Conservation (phyloP, 2,113 vertebrate species). For the Synodontis membranacea region DNA sequence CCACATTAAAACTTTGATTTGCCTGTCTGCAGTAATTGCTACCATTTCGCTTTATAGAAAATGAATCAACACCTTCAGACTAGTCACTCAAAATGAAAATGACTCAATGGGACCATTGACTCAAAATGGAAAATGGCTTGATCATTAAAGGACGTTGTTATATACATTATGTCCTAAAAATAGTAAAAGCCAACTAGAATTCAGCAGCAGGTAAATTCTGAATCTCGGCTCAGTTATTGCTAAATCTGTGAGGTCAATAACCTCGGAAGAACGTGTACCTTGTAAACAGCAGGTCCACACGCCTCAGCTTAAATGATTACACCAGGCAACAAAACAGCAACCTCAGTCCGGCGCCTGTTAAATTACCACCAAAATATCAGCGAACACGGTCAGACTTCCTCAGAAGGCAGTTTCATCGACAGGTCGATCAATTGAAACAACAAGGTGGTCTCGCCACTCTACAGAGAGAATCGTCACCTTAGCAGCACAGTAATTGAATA, state of each 20-base stretch:
- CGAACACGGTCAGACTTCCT: conserved; percentile 64
- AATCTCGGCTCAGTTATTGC: background rate
- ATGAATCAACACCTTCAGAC: background rate
- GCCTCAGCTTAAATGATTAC: background rate
- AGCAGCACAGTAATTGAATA: conserved; percentile 72
- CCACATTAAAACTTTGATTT: background rate
- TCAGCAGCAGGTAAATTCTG: conserved; percentile 6
- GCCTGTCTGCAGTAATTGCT: background rate
- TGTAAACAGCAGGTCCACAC: conserved; percentile 33
- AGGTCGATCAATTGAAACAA: conserved; percentile 74
- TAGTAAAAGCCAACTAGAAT: background rate
- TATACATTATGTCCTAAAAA: background rate
- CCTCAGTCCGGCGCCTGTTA: conserved; percentile 57
- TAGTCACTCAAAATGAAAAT: background rate
- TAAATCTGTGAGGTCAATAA: conserved; percentile 24
- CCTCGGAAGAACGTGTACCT: conserved; percentile 27
- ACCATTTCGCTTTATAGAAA: background rate
- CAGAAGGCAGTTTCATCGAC: conserved; percentile 58
- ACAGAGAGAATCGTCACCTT: conserved; percentile 64
- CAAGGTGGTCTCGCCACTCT: conserved; percentile 45
- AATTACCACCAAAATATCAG: conserved; percentile 77
- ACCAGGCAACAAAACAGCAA: conserved; percentile 64
- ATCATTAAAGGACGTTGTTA: background rate
- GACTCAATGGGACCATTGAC: too few relatives aligned
- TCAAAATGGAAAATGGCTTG: background rate